These are phyloP conservation scores for Lasioglossum calceatum DNA, from an alignment of 2,888 invertebrate genomes.

Conservation along the genomic window DNA sequence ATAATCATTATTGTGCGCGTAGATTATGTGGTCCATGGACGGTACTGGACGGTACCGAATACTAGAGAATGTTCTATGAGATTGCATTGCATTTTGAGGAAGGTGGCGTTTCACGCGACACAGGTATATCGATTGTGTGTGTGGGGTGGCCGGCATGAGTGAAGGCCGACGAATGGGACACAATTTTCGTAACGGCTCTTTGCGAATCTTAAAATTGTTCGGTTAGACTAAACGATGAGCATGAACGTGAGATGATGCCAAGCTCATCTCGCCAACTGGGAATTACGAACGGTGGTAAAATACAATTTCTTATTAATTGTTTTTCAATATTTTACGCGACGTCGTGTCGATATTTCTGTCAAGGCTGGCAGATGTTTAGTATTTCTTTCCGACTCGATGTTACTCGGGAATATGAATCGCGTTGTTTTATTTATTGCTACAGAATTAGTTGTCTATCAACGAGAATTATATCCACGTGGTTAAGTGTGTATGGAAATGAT, in stretches of 20 bases:
- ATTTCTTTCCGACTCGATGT: constrained; percentile 21
- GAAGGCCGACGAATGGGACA: constrained; percentile 77
- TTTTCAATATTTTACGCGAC: constrained; percentile 50
- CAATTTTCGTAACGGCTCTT: constrained; percentile 80
- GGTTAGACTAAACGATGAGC: constrained; percentile 69
- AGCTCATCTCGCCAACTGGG: constrained; percentile 79
- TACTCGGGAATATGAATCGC: constrained; percentile 24
- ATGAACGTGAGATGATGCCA: constrained; percentile 82
- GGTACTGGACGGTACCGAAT: constrained; percentile 13
- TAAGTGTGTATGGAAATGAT: constrained; percentile 47
- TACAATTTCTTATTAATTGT: constrained; percentile 37
- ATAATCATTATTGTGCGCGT: not conserved
- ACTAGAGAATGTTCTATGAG: constrained; percentile 31
- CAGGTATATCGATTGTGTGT: constrained; percentile 76
- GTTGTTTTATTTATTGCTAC: constrained; percentile 26
- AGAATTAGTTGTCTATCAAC: constrained; percentile 28
- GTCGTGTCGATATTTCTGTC: constrained; percentile 50
- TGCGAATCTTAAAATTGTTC: constrained; percentile 65
- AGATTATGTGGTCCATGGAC: not conserved
- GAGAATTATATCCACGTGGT: constrained; percentile 53
- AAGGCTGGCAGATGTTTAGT: constrained; percentile 78
- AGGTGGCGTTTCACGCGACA: constrained; percentile 72
- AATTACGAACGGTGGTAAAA: constrained; percentile 81
- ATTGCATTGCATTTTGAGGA: constrained; percentile 48
- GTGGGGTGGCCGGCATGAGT: constrained; percentile 81